phyloP scores from a whole-genome alignment of 2,797 vertebrate species.

The Podarcis lilfordi region DNA sequence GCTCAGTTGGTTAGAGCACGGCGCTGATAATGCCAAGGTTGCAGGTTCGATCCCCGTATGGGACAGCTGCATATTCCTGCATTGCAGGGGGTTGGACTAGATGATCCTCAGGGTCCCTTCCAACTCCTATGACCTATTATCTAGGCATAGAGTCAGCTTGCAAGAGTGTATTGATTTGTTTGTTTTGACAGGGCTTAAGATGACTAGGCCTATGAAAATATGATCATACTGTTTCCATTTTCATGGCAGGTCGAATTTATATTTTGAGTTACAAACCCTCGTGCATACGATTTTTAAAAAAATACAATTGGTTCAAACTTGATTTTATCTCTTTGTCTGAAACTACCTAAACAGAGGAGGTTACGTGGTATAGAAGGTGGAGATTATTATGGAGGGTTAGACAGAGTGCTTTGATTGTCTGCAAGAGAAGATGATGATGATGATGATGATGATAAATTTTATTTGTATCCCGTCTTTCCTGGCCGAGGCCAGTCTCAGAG shows the following conservation, averaged over 20 bases:
- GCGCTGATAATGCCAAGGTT: no score
- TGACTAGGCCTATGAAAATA: not conserved
- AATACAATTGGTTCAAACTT: no score
- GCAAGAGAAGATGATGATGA: not conserved
- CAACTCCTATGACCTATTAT: no score
- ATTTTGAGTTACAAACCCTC: not conserved
- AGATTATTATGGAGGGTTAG: not conserved
- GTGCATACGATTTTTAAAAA: not conserved
- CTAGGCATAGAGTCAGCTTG: not conserved
- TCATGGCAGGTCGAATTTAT: not conserved
- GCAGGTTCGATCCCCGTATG: no score
- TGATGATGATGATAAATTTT: no score
- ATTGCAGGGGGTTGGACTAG: no score
- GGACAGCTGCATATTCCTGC: no score
- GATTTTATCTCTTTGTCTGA: not conserved
- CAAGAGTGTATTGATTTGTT: not conserved
- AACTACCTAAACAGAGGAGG: not conserved
- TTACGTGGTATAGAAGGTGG: not conserved
- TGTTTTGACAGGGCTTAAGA: not conserved
- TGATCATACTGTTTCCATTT: not conserved
- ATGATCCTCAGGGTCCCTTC: no score
- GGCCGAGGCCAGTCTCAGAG: no score
- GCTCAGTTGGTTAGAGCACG: no score
- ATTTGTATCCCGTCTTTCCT: no score
- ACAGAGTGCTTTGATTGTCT: not conserved